These are phyloP conservation scores for Sphyrna mokarran DNA, from an alignment of 2,113 vertebrate species.

Conservation along the genomic window DNA sequence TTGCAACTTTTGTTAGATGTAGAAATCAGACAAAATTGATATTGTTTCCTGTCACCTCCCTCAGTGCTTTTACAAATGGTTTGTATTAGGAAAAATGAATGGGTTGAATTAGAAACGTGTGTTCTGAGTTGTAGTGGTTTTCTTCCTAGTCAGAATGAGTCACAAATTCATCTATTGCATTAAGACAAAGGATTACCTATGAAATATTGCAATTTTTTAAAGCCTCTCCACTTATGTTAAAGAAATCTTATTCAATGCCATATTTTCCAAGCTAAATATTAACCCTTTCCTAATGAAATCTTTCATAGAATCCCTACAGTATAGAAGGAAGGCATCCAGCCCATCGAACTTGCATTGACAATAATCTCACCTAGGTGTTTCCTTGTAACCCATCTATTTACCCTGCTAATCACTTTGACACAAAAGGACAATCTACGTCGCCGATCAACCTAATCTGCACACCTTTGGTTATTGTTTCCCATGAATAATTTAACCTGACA, in stretches of 20 bases:
- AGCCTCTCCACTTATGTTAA: background rate
- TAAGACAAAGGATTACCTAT: conserved; percentile 22
- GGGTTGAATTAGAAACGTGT: conserved; percentile 58
- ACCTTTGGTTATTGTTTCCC: background rate
- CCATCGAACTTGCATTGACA: too few species aligned
- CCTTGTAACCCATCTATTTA: too few species aligned
- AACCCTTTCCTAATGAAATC: background rate
- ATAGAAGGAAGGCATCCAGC: too few species aligned
- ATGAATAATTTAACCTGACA: background rate
- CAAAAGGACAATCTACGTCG: too few species aligned
- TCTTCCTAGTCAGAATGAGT: conserved; percentile 45
- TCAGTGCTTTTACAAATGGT: conserved; percentile 57
- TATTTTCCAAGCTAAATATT: background rate
- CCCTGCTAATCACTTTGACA: too few species aligned
- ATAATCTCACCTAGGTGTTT: too few species aligned
- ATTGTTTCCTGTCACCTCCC: conserved; percentile 25
- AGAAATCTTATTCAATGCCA: background rate
- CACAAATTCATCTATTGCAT: conserved; percentile 43
- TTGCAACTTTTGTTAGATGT: conserved; percentile 28
- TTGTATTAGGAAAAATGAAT: conserved; percentile 50
- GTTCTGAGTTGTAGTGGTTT: conserved; percentile 58
- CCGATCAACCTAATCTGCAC: too few species aligned
- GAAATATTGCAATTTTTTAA: conserved; percentile 8
- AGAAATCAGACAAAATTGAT: conserved; percentile 21
- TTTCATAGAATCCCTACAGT: background rate